These are phyloP conservation scores for Xestoiulus laeticollis DNA, from an alignment of 2,888 invertebrate species.

Conservation along the genomic window DNA sequence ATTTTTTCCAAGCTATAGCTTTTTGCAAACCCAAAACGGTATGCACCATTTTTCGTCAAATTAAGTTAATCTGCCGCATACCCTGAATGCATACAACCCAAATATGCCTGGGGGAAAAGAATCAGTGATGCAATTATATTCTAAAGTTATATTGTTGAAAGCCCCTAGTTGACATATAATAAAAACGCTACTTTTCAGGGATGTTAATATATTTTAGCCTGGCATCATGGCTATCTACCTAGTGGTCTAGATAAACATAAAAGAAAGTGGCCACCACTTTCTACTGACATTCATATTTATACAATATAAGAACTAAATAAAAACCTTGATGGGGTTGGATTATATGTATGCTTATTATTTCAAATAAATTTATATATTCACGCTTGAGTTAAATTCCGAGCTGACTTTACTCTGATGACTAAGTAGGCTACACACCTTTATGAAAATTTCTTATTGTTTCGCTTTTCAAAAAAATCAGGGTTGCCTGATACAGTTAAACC, in stretches of 20 bases:
- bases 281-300: slow-evolving; percentile 29
- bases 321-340: slow-evolving; percentile 34
- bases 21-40: too few relatives aligned
- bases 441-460: slow-evolving; percentile 47
- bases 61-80: neutral
- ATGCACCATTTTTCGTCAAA: too few relatives aligned
- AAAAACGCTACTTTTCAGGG: neutral
- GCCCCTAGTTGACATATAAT: neutral
- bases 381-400: slow-evolving; percentile 34
- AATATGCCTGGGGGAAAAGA: neutral
- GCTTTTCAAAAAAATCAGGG: slow-evolving; percentile 47
- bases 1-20: neutral
- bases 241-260: slow-evolving; percentile 34
- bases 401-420: slow-evolving; percentile 37
- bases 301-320: slow-evolving; percentile 20
- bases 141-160: slow-evolving; percentile 7
- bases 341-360: slow-evolving; percentile 30
- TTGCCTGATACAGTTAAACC: slow-evolving; percentile 46
- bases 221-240: neutral
- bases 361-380: slow-evolving; percentile 37
- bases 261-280: slow-evolving; percentile 23
- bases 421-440: slow-evolving; percentile 40
- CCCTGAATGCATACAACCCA: neutral
- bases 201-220: neutral
- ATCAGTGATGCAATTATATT: slow-evolving; percentile 15